Conservation (phyloP, 2,888 invertebrate genomes). For the Lasius fuliginosus region DNA sequence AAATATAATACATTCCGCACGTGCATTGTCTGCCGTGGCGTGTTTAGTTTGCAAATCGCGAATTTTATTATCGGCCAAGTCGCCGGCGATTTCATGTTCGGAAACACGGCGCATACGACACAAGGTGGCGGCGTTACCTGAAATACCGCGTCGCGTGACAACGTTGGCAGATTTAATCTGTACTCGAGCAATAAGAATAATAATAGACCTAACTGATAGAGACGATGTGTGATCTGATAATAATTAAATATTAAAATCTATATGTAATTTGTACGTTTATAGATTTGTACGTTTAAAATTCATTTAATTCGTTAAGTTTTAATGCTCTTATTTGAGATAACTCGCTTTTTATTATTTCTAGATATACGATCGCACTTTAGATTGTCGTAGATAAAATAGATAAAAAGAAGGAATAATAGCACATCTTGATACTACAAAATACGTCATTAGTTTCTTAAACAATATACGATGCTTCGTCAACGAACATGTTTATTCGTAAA, state of each 20-base stretch:
- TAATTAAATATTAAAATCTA: conserved; percentile 31
- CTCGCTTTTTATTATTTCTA: neutral
- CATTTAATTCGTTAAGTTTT: neutral
- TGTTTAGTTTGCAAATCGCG: conserved; percentile 53
- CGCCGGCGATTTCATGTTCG: neutral
- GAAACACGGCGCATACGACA: neutral
- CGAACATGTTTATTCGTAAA: neutral
- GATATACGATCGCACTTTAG: neutral
- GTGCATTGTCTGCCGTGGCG: conserved; percentile 31
- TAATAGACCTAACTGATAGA: neutral
- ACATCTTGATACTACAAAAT: neutral
- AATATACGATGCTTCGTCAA: neutral
- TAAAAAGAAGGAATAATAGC: neutral
- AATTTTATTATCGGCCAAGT: conserved; percentile 49
- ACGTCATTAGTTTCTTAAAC: neutral
- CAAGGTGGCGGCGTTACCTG: conserved; percentile 15
- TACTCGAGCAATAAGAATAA: conserved; percentile 16
- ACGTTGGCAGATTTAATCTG: conserved; percentile 30
- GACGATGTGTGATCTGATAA: neutral
- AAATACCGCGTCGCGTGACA: conserved; percentile 42
- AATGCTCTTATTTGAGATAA: neutral
- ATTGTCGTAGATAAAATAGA: neutral
- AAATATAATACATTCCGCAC: conserved; percentile 47
- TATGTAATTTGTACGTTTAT: neutral
- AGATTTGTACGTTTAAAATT: neutral